A percentile compares a stretch with the other conserved stretches of the same genome.
phyloP scores from a whole-genome alignment of 2,888 invertebrate genomes.

The Erpobdella octoculata region DNA sequence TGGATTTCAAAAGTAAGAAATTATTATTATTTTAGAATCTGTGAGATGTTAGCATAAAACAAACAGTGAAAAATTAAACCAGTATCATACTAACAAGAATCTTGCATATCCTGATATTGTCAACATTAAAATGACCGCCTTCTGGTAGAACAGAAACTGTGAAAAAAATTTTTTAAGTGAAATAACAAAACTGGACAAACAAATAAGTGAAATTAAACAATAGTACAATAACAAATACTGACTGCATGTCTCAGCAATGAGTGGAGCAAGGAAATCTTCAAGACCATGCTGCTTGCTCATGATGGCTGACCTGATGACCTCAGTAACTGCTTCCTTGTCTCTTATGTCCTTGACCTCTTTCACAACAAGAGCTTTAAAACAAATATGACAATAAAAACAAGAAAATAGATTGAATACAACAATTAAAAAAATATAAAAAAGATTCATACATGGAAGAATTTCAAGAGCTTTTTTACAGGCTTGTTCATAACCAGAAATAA shows the following conservation, averaged over 20 bases:
- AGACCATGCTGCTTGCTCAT: conserved; percentile 97
- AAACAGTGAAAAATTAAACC: not conserved
- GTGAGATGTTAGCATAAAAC: not conserved
- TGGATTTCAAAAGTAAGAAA: conserved; percentile 36
- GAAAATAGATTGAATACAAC: not conserved
- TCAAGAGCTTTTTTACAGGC: conserved; percentile 81
- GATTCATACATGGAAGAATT: conserved; percentile 63
- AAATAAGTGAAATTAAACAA: conserved; percentile 4
- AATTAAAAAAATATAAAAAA: not conserved
- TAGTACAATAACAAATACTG: too few species aligned
- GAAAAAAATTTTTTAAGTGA: conserved; percentile 15
- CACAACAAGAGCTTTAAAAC: conserved; percentile 45
- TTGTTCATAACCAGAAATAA: conserved; percentile 86
- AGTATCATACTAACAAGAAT: conserved; percentile 56
- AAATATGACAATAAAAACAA: not conserved
- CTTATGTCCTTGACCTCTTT: conserved; percentile 61
- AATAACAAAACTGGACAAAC: not conserved
- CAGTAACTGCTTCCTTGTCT: conserved; percentile 65
- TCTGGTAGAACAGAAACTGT: conserved; percentile 74
- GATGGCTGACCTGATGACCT: conserved; percentile 68
- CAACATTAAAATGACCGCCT: conserved; percentile 81
- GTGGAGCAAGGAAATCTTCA: conserved; percentile 78
- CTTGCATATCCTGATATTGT: conserved; percentile 90
- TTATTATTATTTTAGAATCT: not conserved
- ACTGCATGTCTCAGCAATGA: conserved; percentile 52